Conservation (phyloP, 30 jellyfish, hydroid and myxozoan genomes). For the Mastigias papua region DNA sequence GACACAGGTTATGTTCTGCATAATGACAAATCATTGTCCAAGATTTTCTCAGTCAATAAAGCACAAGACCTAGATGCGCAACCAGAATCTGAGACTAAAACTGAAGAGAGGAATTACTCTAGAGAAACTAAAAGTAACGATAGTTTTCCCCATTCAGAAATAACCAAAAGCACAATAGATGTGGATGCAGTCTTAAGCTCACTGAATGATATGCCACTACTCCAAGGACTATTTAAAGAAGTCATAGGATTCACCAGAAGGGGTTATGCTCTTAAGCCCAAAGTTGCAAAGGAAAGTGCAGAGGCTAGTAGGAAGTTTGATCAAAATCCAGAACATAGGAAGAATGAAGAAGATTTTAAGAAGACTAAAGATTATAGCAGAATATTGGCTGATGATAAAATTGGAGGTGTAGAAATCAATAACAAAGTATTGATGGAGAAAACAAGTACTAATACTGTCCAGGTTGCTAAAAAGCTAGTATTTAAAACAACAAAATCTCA, state of each 20-base stretch:
- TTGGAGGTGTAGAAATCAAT: too few species aligned
- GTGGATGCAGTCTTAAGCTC: constrained; percentile 17
- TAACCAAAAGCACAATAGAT: background rate
- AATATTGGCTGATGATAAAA: too few species aligned
- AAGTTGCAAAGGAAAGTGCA: background rate
- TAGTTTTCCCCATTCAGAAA: background rate
- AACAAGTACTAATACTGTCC: too few species aligned
- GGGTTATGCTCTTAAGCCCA: background rate
- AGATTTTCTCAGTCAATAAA: too few species aligned
- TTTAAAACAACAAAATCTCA: constrained; percentile 55
- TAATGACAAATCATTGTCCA: too few species aligned
- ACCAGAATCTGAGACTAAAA: too few species aligned
- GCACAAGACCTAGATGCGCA: too few species aligned
- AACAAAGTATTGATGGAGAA: too few species aligned
- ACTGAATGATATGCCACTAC: constrained; percentile 44
- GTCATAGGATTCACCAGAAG: constrained; percentile 22
- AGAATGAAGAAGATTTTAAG: background rate
- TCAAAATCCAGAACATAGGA: background rate
- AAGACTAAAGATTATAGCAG: too few species aligned
- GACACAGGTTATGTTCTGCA: too few species aligned
- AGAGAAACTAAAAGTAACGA: background rate
- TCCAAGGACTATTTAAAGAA: constrained; percentile 63
- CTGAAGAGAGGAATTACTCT: background rate
- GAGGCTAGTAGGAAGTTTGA: background rate
- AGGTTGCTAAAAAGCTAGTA: constrained; percentile 23